Percentiles rank a stretch among this genome's conserved stretches.
phyloP scores from a whole-genome alignment of 2,113 vertebrate species.

The Paracyprichromis sp. region DNA sequence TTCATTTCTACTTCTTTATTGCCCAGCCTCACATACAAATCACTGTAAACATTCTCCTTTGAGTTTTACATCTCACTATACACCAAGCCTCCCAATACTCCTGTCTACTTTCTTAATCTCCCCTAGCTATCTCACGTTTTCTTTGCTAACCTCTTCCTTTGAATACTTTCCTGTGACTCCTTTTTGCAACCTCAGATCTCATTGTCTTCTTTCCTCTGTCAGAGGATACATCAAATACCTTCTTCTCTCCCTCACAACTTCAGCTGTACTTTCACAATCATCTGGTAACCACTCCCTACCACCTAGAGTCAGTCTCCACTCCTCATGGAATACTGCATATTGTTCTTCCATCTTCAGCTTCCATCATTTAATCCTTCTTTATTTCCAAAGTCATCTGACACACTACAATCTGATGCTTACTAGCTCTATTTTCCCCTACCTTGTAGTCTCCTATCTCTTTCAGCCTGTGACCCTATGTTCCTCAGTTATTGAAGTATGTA shows the following conservation, averaged over 20 bases:
- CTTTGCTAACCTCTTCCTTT: background rate
- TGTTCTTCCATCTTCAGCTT: background rate
- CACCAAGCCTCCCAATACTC: background rate
- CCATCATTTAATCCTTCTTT: background rate
- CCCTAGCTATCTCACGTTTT: background rate
- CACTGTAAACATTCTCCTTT: background rate
- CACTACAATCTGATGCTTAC: background rate
- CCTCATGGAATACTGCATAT: background rate
- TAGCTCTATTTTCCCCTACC: background rate
- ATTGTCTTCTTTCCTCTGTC: background rate
- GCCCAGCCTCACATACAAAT: background rate
- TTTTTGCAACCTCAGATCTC: background rate
- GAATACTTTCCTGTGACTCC: background rate
- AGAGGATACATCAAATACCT: background rate
- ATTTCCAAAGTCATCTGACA: background rate
- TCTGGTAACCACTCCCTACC: background rate
- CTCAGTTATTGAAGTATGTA: background rate
- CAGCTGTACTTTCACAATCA: background rate
- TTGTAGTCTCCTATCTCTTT: background rate
- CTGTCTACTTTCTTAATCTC: background rate
- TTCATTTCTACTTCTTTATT: background rate
- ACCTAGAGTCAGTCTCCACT: background rate
- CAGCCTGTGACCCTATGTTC: background rate
- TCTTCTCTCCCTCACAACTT: background rate
- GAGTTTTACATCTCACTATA: background rate